phyloP scores from a whole-genome alignment of 2,888 invertebrate species.

The Standfussiana lucernea region DNA sequence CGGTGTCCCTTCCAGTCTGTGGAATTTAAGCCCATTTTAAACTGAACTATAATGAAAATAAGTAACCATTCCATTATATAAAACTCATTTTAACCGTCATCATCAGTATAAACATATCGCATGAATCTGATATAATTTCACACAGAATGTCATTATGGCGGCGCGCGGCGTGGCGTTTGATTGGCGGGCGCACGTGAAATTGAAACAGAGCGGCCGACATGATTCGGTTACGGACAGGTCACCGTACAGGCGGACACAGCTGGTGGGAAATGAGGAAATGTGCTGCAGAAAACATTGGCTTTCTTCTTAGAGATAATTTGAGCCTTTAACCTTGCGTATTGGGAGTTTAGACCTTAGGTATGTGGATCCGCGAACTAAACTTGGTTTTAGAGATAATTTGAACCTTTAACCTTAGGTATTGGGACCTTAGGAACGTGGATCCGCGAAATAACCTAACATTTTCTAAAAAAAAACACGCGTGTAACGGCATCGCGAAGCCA shows the following conservation, averaged over 20 bases:
- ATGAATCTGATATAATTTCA: conserved; percentile 39
- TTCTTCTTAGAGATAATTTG: background rate
- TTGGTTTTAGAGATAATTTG: too few species aligned
- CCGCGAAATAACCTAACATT: too few species aligned
- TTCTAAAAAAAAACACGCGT: too few species aligned
- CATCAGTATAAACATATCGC: conserved; percentile 12
- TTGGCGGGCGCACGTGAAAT: conserved; percentile 80
- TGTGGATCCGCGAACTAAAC: too few species aligned
- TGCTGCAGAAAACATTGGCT: background rate
- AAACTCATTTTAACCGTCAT: conserved; percentile 2
- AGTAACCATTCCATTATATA: background rate
- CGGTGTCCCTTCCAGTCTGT: too few species aligned
- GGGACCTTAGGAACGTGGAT: too few species aligned
- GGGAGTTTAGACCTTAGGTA: too few species aligned
- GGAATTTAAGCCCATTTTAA: too few species aligned
- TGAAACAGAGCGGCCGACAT: conserved; percentile 81
- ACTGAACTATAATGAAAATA: background rate
- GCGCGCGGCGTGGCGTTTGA: conserved; percentile 68
- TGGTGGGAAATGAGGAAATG: background rate
- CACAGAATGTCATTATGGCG: conserved; percentile 49
- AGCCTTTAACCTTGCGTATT: too few species aligned
- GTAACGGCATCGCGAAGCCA: too few species aligned
- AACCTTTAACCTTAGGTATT: too few species aligned
- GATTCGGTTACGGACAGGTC: conserved; percentile 76
- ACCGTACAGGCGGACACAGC: conserved; percentile 67